Percentiles rank a stretch among this genome's conserved stretches.
Evolutionary conservation across 2,797 vertebrate species (phyloP).

Genomic region (Intellagama lesueurii): DNA sequence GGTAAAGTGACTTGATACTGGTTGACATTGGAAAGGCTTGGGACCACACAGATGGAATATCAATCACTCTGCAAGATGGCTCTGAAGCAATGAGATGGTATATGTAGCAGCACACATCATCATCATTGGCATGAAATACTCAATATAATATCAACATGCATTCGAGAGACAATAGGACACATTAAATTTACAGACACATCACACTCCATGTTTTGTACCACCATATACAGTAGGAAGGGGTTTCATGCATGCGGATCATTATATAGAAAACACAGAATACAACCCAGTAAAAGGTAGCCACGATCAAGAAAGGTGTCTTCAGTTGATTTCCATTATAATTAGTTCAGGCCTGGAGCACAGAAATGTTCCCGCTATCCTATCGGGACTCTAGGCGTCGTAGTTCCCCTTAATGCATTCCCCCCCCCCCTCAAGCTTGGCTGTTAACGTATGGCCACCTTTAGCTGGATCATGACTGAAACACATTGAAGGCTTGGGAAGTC

Average conservation of each 20-base stretch:
- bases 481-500: not conserved
- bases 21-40: not conserved
- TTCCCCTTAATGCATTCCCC: no score
- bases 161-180: slow-evolving; percentile 11
- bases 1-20: not conserved
- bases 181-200: not conserved
- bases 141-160: slow-evolving; percentile 19
- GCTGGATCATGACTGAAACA: not conserved
- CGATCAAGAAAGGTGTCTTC: not conserved
- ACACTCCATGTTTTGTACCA: slow-evolving; percentile 8
- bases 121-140: not conserved
- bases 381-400: no score
- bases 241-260: slow-evolving; percentile 4
- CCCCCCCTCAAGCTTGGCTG: no score
- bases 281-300: slow-evolving; percentile 19
- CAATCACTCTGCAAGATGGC: slow-evolving; percentile 20
- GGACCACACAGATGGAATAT: not conserved
- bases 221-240: not conserved
- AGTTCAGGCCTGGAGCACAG: not conserved
- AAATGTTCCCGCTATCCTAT: no score
- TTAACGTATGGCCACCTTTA: not conserved
- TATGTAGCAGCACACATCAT: not conserved
- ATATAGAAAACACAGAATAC: not conserved
- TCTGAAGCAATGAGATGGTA: slow-evolving; percentile 3
- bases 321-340: not conserved